These are phyloP conservation scores for Centruroides vittatus DNA, from an alignment of 1,140 invertebrate species.

Conservation along the genomic window DNA sequence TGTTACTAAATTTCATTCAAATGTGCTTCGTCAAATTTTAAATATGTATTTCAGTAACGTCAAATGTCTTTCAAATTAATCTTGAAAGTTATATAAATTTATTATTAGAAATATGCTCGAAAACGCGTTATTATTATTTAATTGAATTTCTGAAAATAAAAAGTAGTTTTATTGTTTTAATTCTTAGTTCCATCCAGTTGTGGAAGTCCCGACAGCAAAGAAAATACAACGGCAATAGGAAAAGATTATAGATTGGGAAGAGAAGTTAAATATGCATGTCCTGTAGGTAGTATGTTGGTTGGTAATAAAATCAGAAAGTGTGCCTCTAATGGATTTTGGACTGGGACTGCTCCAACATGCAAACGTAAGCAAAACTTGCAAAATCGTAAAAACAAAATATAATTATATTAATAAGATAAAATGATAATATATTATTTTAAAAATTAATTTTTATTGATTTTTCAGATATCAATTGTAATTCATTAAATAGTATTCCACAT, in stretches of 20 bases:
- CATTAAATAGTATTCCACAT: constrained; percentile 49
- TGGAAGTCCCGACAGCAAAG: constrained; percentile 66
- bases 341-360: constrained; percentile 56
- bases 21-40: no score
- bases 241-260: constrained; percentile 51
- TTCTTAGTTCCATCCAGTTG: constrained; percentile 59
- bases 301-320: constrained; percentile 55
- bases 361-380: constrained; percentile 50
- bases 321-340: constrained; percentile 59
- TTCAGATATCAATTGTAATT: constrained; percentile 67
- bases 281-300: constrained; percentile 63
- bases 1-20: no score
- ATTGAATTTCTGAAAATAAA: no score
- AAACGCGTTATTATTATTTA: no score
- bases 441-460: background rate
- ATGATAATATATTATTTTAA: background rate
- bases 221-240: constrained; percentile 66
- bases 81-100: no score
- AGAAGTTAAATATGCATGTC: constrained; percentile 59
- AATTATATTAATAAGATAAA: background rate
- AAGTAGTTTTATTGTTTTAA: no score
- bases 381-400: background rate
- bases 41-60: no score
- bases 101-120: no score
- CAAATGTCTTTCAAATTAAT: no score